Percentiles rank a stretch among this genome's conserved stretches.
These are phyloP conservation scores for Drymonia ruficornis DNA, from an alignment of 2,888 invertebrate genomes.

Conservation along the genomic window DNA sequence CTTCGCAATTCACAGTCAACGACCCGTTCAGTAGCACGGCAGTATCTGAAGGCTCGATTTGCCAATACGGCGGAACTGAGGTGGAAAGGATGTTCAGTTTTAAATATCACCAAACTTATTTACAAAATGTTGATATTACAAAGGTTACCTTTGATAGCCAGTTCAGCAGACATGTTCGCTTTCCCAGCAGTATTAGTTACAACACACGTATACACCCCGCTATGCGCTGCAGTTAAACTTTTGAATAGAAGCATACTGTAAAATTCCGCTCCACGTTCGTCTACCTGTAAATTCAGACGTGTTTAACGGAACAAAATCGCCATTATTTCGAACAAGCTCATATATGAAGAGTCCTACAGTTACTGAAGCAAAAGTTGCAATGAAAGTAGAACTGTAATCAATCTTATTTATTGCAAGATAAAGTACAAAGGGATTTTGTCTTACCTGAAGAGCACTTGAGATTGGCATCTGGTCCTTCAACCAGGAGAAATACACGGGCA, in stretches of 20 bases:
- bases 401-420: neutral
- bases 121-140: neutral
- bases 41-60: constrained; percentile 89
- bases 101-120: neutral
- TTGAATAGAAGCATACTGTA: constrained; percentile 89
- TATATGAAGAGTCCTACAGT: too few relatives aligned
- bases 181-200: constrained; percentile 90
- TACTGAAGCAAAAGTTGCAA: too few relatives aligned
- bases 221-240: constrained; percentile 88
- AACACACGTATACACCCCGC: constrained; percentile 89
- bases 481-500: constrained; percentile 88
- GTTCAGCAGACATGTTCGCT: constrained; percentile 88
- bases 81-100: constrained; percentile 21
- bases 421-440: too few relatives aligned
- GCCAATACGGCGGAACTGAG: constrained; percentile 91
- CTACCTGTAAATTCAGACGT: constrained; percentile 72
- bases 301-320: neutral
- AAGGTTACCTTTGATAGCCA: constrained; percentile 88
- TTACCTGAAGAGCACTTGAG: constrained; percentile 86
- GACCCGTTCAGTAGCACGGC: constrained; percentile 90
- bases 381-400: too few relatives aligned
- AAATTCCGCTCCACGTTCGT: constrained; percentile 89
- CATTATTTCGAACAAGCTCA: neutral
- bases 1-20: constrained; percentile 90
- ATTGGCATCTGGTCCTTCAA: constrained; percentile 86